Conservation (phyloP, 92 coral and sea anemone genomes). For the Siderastrea siderea region DNA sequence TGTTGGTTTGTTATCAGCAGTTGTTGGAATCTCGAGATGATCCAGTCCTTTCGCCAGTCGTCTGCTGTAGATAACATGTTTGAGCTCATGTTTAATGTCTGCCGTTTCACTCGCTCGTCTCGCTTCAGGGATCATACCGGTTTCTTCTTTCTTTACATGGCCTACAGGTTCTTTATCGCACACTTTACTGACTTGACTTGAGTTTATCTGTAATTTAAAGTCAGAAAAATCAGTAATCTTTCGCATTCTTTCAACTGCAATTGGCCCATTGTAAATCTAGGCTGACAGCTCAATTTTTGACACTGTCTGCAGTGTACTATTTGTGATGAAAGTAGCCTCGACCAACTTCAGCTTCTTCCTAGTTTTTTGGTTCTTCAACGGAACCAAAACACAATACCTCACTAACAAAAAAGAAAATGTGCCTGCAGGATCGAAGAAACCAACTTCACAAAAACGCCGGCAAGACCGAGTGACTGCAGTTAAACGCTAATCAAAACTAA, state of each 20-base stretch:
- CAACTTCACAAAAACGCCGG: too few relatives aligned
- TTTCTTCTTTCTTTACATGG: background rate
- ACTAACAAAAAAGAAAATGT: too few relatives aligned
- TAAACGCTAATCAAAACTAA: too few relatives aligned
- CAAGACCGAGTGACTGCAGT: too few relatives aligned
- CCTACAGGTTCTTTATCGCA: background rate
- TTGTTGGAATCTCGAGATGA: background rate
- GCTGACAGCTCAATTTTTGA: too few relatives aligned
- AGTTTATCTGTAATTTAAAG: background rate
- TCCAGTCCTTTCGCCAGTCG: conserved; percentile 19
- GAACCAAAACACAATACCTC: too few relatives aligned
- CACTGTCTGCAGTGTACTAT: too few relatives aligned
- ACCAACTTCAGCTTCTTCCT: too few relatives aligned
- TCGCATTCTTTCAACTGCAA: background rate
- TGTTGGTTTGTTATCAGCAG: background rate
- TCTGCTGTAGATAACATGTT: conserved; percentile 18
- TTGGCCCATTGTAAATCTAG: too few relatives aligned
- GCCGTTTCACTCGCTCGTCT: background rate
- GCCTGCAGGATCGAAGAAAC: too few relatives aligned
- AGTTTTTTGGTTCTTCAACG: too few relatives aligned
- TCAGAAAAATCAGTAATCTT: background rate
- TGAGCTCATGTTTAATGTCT: conserved; percentile 9
- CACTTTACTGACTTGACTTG: background rate
- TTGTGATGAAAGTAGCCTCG: too few relatives aligned
- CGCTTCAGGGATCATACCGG: background rate